These are phyloP conservation scores for Philhelius pedissequus DNA, from an alignment of 2,888 invertebrate species.

Conservation along the genomic window DNA sequence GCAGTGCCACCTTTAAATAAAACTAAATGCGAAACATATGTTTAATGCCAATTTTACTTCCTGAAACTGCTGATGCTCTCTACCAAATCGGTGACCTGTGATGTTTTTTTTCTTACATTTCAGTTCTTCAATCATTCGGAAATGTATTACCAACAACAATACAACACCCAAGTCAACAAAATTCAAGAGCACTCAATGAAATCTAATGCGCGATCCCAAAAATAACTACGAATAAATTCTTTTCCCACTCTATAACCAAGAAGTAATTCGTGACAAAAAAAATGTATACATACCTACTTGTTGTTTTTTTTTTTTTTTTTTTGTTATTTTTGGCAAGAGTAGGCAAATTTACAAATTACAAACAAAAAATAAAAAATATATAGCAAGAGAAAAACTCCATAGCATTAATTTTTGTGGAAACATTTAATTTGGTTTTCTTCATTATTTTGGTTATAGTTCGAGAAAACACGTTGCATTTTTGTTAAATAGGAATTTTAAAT, in stretches of 20 bases:
- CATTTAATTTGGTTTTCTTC: neutral
- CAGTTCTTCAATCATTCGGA: slow-evolving; percentile 34
- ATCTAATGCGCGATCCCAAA: slow-evolving; percentile 66
- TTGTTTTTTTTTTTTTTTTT: neutral
- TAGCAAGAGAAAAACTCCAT: neutral
- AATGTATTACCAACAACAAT: slow-evolving; percentile 33
- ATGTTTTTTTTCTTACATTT: neutral
- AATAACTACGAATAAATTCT: slow-evolving; percentile 58
- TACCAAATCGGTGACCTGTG: slow-evolving; percentile 4
- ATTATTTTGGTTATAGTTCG: neutral
- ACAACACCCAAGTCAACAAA: slow-evolving; percentile 41
- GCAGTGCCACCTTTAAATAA: neutral
- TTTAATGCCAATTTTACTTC: neutral
- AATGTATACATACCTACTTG: slow-evolving; percentile 12
- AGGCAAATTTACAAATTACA: slow-evolving; percentile 23
- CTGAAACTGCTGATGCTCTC: neutral
- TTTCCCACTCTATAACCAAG: slow-evolving; percentile 57
- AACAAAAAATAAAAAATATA: neutral
- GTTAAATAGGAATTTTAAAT: too few species aligned
- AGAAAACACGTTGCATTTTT: neutral
- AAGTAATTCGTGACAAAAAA: slow-evolving; percentile 50
- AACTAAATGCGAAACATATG: neutral
- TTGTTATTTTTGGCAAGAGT: slow-evolving; percentile 50
- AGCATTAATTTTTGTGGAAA: neutral
- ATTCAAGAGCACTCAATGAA: slow-evolving; percentile 66